Evolutionary conservation across 2,797 vertebrate genomes (phyloP).

Genomic region (Micrastur ruficollis): DNA sequence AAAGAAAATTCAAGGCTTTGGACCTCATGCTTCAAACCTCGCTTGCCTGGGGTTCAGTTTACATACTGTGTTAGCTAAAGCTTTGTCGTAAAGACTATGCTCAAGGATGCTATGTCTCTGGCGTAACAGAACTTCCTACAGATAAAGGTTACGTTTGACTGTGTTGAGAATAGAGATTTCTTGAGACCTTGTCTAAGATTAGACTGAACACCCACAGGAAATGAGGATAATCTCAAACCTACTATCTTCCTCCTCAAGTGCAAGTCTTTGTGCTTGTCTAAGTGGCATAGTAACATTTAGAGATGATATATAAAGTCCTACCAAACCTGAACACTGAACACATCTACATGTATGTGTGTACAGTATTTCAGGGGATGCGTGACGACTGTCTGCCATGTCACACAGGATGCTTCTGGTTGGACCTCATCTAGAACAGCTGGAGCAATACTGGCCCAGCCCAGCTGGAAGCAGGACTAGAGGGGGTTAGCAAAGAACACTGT

Average conservation of each 20-base stretch:
- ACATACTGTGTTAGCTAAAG: not conserved
- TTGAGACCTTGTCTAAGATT: slow-evolving; percentile 16
- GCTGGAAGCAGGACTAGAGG: not conserved
- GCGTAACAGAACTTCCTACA: not conserved
- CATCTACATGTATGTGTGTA: not conserved
- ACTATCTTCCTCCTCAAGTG: not conserved
- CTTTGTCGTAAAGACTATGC: not conserved
- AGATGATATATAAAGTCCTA: not conserved
- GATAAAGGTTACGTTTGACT: not conserved
- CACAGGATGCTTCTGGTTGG: not conserved
- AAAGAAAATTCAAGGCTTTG: not conserved
- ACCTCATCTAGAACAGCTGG: not conserved
- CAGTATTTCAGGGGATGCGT: not conserved
- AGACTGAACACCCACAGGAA: not conserved
- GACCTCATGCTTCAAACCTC: not conserved
- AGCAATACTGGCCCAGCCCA: not conserved
- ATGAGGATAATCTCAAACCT: not conserved
- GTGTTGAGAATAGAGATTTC: not conserved
- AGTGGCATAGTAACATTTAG: not conserved
- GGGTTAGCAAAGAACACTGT: not conserved
- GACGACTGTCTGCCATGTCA: not conserved
- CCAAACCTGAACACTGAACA: not conserved
- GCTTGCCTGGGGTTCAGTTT: not conserved
- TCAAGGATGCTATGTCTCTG: not conserved
- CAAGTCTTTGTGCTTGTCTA: not conserved